A percentile compares a stretch with the other conserved stretches of the same genome.
phyloP scores from a whole-genome alignment of 2,888 invertebrate species.

The Temnothorax ravouxi region DNA sequence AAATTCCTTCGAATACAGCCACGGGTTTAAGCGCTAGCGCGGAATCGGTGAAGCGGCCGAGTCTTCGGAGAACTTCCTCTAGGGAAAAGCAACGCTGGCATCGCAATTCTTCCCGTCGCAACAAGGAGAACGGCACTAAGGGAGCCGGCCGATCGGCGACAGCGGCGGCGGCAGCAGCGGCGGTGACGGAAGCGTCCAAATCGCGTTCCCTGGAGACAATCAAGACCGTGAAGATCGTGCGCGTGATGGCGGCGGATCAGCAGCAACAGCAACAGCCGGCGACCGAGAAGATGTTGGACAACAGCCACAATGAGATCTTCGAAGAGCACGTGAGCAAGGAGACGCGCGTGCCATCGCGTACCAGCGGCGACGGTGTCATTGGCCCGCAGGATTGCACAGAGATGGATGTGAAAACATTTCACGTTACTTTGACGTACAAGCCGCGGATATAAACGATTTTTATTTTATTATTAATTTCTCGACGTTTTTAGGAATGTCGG shows the following conservation, averaged over 20 bases:
- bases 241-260: slow-evolving; percentile 69
- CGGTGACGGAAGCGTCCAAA: slow-evolving; percentile 76
- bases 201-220: slow-evolving; percentile 82
- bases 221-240: slow-evolving; percentile 78
- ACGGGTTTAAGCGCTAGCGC: slow-evolving; percentile 83
- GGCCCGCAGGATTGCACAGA: slow-evolving; percentile 87
- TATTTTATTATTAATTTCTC: slow-evolving; percentile 12
- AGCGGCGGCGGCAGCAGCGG: neutral
- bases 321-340: slow-evolving; percentile 75
- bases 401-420: slow-evolving; percentile 87
- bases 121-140: slow-evolving; percentile 87
- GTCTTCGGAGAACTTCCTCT: slow-evolving; percentile 86
- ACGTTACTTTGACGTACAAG: slow-evolving; percentile 87
- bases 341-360: slow-evolving; percentile 59
- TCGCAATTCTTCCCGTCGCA: slow-evolving; percentile 87
- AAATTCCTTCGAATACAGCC: slow-evolving; percentile 67
- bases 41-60: slow-evolving; percentile 85
- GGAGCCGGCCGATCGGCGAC: slow-evolving; percentile 65
- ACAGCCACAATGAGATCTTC: slow-evolving; percentile 76
- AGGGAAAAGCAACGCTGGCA: slow-evolving; percentile 87
- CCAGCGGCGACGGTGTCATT: slow-evolving; percentile 74
- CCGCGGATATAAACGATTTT: slow-evolving; percentile 85
- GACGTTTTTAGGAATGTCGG: neutral
- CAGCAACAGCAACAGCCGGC: slow-evolving; percentile 49
- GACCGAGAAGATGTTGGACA: slow-evolving; percentile 78